Base-by-base conservation (phyloP, 2,113 vertebrate species). In the Nematolebias whitei region DNA sequence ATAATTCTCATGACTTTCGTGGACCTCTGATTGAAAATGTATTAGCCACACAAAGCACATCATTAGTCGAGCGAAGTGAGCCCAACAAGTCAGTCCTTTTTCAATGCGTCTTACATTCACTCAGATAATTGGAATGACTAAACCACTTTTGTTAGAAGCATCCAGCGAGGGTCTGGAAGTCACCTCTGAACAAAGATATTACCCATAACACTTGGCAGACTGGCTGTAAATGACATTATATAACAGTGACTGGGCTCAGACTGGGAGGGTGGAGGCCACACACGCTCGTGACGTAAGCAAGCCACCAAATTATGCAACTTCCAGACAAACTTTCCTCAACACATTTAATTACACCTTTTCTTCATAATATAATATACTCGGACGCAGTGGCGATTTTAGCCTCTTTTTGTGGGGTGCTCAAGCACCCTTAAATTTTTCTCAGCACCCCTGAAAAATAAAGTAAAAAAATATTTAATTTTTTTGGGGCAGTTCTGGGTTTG, bases 201-300 rank as follows among this genome's bases (percentile, higher is more conserved):
- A 63, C 60, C 44, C 22, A 48, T 47, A 20, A 63, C 40, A 58
- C 52, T 54, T 54, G 47, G 75, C 29, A 20, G n/a, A 55, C 24
- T 20, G 58, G 23, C 35, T 24, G 41, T 61, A 65, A 58, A 75
- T 64, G 49, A 68, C 14, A 55, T 82, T 79, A 73, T 40, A 38
- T 75, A 85, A 85, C 61, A 40, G 35, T 11, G 50, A 15, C 26
- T 1, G n/a, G 45, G 61, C 41, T 50, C n/a, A 50, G 44, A 45
- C 9, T 4, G 32, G 32, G 32, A 29, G 26, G 35, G 38, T 38
- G 47, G 53, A 20, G 22, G 52, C 14, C 22, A 41, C 32, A 58
- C 48, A 55, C n/a, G 19, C 44, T 54, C 22, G 26, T 63, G 22
- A 74, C 29, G 63, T 51, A 76, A 67, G 26, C 11, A 76, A 67